phyloP scores from a whole-genome alignment of 2,888 invertebrate genomes.

The Caenorhabditis japonica region DNA sequence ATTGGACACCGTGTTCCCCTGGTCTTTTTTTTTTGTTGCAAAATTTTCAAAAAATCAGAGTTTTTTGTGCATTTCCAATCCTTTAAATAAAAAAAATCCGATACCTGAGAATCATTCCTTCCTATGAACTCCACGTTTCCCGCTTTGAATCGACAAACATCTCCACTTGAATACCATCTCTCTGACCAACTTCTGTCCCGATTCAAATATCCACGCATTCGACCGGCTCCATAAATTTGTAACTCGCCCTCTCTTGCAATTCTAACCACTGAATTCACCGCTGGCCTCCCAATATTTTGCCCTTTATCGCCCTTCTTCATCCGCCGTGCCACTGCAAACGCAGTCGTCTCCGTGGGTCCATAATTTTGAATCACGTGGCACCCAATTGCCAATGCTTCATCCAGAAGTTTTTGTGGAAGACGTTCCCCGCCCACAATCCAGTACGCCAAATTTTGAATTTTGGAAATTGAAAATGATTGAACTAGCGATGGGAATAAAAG shows the following conservation, averaged over 20 bases:
- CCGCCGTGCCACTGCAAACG: slow-evolving; percentile 58
- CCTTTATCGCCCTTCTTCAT: slow-evolving; percentile 64
- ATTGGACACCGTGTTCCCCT: no score
- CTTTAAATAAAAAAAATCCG: no score
- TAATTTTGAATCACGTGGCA: slow-evolving; percentile 70
- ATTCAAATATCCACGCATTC: slow-evolving; percentile 71
- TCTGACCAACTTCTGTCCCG: neutral
- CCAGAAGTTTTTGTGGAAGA: slow-evolving; percentile 57
- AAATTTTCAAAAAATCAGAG: no score
- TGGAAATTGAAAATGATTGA: slow-evolving; percentile 38
- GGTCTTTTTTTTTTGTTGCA: no score
- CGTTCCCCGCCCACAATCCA: slow-evolving; percentile 74
- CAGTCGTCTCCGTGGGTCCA: slow-evolving; percentile 74
- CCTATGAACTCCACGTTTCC: slow-evolving; percentile 68
- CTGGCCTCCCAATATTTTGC: slow-evolving; percentile 62
- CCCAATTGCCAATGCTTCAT: slow-evolving; percentile 43
- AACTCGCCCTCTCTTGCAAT: slow-evolving; percentile 41
- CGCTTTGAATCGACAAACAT: slow-evolving; percentile 54
- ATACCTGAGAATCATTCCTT: slow-evolving; percentile 69
- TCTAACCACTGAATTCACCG: slow-evolving; percentile 53
- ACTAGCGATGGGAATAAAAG: slow-evolving; percentile 66
- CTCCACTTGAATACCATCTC: slow-evolving; percentile 69
- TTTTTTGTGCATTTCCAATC: no score
- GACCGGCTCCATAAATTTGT: slow-evolving; percentile 58
- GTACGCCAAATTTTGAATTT: slow-evolving; percentile 56